Base-by-base conservation (phyloP, 2,888 invertebrate species). In the Drosophila recens region DNA sequence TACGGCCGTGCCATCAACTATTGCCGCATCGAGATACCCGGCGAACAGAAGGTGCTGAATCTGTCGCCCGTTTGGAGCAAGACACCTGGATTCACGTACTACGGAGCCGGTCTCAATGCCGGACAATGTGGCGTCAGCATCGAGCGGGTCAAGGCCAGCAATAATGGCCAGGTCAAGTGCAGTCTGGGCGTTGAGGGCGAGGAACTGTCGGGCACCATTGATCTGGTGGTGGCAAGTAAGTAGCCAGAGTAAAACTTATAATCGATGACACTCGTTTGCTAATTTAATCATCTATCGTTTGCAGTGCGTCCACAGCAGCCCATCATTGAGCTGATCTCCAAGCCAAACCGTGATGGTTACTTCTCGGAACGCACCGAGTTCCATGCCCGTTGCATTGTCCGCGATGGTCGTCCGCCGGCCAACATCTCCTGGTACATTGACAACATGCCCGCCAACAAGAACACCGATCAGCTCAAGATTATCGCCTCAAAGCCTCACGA, bases 41-140 rank as follows among this genome's bases (percentile, higher is more conserved):
- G 94, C 30, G 91, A 93, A 78, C 80, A 80, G 66, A 90, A 93
- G 78, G 91, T 91, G 0, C 87, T 93, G 61, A 94, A 93, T 88
- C 89, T 94, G 51, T 95, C 95, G 10, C 92, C 93, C 52, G 93
- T 92, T 0, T 91, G 90, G 90, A 89, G 82, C 73, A 91, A 90
- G 82, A 88, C 88, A 6, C 94, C 93, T 0, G 94, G 94, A n/a
- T 93, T 94, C 34, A 91, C 93, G 0, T 95, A 95, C 81, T 91
- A 89, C 6, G 95, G 95, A 0, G 88, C 92, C 45, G 94, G 95
- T 4, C 80, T 94, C 10, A 92, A 94, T 88, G 90, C 92, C 1
- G 96, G 97, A 0, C 95, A 96, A 79, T 97, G 97, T 83, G 97
- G 97, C 2, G 95, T 95, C 4, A 93, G 92, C 64, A 95, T 97